These are phyloP conservation scores for Dysdera silvatica DNA, from an alignment of 1,140 invertebrate species.

Conservation along the genomic window DNA sequence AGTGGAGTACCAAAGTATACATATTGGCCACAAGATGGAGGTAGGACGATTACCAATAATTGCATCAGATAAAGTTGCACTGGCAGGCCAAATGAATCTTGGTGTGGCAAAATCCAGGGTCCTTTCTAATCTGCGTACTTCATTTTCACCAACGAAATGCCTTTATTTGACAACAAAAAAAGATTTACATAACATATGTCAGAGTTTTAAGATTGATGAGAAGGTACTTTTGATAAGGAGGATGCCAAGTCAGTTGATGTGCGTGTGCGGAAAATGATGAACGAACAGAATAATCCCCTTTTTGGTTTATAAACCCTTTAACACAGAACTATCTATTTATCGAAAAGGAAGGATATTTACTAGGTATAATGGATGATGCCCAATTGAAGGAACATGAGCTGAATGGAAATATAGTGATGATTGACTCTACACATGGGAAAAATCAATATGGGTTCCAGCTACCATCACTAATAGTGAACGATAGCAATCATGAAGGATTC, in stretches of 20 bases:
- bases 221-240: neutral
- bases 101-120: neutral
- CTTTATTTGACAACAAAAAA: neutral
- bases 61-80: neutral
- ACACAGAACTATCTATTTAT: neutral
- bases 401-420: neutral
- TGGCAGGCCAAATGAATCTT: neutral
- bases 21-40: slow-evolving; percentile 1
- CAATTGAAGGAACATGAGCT: neutral
- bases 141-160: neutral
- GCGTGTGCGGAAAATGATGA: neutral
- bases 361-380: neutral
- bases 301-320: neutral
- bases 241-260: slow-evolving; percentile 1
- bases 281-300: neutral
- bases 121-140: neutral
- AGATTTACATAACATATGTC: neutral
- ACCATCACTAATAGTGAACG: neutral
- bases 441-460: neutral
- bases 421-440: neutral
- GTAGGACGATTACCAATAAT: neutral
- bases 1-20: neutral
- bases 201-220: neutral
- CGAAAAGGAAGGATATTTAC: neutral
- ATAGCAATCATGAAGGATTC: slow-evolving; percentile 7